Percentiles rank a stretch among this genome's conserved stretches.
Evolutionary conservation across 2,797 vertebrate species (phyloP).

Genomic region (Chrosomus eos): DNA sequence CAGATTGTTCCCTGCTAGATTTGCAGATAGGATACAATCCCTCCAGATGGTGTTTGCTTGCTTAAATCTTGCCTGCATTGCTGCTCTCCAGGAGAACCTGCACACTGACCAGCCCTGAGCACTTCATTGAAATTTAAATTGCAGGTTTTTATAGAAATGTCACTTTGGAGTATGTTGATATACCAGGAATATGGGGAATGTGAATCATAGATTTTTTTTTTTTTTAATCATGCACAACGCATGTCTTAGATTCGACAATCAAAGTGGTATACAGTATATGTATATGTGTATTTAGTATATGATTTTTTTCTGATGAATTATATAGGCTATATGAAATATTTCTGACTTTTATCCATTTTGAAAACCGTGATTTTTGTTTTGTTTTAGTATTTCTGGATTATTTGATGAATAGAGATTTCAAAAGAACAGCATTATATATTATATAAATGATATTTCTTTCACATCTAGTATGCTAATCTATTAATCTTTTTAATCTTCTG

Average conservation of each 20-base stretch:
- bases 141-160: constrained; percentile 37
- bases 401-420: background rate
- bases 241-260: background rate
- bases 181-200: background rate
- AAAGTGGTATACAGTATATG: no score
- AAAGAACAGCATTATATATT: no score
- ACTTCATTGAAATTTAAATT: constrained; percentile 50
- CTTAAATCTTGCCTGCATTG: constrained; percentile 24
- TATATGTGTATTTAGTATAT: no score
- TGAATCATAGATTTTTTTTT: background rate
- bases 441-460: no score
- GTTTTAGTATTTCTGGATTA: background rate
- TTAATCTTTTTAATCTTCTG: constrained; percentile 17
- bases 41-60: constrained; percentile 61
- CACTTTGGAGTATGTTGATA: constrained; percentile 20
- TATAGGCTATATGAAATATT: no score
- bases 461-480: constrained; percentile 41
- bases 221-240: background rate
- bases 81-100: constrained; percentile 19
- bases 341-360: no score
- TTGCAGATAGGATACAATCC: constrained; percentile 54
- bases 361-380: no score
- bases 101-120: constrained; percentile 45
- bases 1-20: constrained; percentile 56
- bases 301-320: no score